Conservation (phyloP, 2,797 vertebrate genomes). For the Enteromius unitaeniatus region DNA sequence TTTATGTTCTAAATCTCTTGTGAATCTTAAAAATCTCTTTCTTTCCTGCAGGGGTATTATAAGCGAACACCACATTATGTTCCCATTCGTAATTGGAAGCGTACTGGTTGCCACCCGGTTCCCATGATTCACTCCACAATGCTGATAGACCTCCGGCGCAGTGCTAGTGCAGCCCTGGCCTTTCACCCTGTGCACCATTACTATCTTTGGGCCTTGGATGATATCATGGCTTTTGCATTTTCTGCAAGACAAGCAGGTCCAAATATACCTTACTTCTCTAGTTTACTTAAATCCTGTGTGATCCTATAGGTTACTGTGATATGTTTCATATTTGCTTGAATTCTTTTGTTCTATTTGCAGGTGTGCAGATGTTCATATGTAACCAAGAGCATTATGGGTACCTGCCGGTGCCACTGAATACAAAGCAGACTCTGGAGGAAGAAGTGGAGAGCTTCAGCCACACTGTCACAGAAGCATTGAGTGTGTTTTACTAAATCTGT, state of each 20-base stretch:
- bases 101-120: conserved; percentile 83
- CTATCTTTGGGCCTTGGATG: conserved; percentile 86
- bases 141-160: conserved; percentile 86
- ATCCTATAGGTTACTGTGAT: no score
- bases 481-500: conserved; percentile 71
- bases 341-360: conserved; percentile 65
- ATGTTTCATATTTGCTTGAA: background rate
- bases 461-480: conserved; percentile 81
- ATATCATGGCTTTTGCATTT: conserved; percentile 90
- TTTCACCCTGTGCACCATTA: conserved; percentile 84
- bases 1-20: background rate
- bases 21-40: background rate
- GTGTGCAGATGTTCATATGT: conserved; percentile 86
- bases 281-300: background rate
- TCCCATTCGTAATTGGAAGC: conserved; percentile 85
- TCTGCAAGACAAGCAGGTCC: conserved; percentile 86
- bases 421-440: conserved; percentile 81
- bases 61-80: conserved; percentile 86
- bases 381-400: conserved; percentile 86
- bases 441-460: conserved; percentile 85
- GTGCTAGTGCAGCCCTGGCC: conserved; percentile 74
- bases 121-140: conserved; percentile 91
- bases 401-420: conserved; percentile 83
- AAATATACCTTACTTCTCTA: background rate
- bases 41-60: conserved; percentile 85